These are phyloP conservation scores for Xanthia icteritia DNA, from an alignment of 2,888 invertebrate species.

Conservation along the genomic window DNA sequence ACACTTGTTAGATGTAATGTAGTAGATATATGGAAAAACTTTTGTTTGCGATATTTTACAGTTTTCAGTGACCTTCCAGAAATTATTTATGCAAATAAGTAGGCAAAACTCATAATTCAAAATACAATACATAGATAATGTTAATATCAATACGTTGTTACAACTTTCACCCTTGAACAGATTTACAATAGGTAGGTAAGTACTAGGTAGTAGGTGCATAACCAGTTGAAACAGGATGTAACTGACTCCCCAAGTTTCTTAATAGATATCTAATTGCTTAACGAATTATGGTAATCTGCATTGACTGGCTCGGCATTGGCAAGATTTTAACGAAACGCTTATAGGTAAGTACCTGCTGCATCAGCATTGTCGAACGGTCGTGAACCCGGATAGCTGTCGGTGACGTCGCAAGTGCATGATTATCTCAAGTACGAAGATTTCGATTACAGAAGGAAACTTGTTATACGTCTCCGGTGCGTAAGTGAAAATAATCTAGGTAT, in stretches of 20 bases:
- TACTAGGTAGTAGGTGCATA: neutral
- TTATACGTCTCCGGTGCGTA: slow-evolving; percentile 10
- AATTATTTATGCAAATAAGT: too few relatives aligned
- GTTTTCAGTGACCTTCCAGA: too few relatives aligned
- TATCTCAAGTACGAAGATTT: slow-evolving; percentile 2
- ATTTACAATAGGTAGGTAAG: neutral
- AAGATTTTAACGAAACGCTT: neutral
- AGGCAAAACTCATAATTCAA: neutral
- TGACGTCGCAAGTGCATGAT: neutral
- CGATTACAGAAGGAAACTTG: neutral
- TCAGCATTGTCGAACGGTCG: neutral
- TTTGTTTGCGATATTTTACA: too few relatives aligned
- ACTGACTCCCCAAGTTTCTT: slow-evolving; percentile 2
- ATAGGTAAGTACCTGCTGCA: neutral
- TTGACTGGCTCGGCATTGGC: neutral
- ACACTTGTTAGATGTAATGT: too few relatives aligned
- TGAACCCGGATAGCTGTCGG: neutral
- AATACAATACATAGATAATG: neutral
- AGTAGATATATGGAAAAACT: neutral
- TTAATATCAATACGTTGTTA: too few relatives aligned
- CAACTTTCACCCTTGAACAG: neutral
- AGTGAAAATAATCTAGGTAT: slow-evolving; percentile 8
- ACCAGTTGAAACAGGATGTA: neutral
- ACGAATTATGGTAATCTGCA: slow-evolving; percentile 7
- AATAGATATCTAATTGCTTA: neutral